These are phyloP conservation scores for Asbolus verrucosus DNA, from an alignment of 1,140 invertebrate species.

Conservation along the genomic window DNA sequence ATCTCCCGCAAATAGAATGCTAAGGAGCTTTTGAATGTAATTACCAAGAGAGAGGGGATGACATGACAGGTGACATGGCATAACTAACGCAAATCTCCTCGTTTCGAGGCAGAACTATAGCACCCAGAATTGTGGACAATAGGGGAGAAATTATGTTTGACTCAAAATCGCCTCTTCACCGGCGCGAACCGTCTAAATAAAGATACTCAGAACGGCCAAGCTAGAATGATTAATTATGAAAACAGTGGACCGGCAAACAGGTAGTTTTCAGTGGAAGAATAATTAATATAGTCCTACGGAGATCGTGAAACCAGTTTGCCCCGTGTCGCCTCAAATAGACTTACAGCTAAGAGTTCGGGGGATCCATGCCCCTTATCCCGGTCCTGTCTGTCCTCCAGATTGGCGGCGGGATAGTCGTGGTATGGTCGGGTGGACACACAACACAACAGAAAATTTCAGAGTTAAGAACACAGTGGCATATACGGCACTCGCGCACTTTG, in stretches of 20 bases:
- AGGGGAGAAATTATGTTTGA: too few relatives aligned
- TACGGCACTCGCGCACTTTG: constrained; percentile 10
- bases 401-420: constrained; percentile 52
- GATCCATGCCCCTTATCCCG: constrained; percentile 63
- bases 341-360: constrained; percentile 63
- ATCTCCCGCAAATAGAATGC: too few relatives aligned
- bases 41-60: too few relatives aligned
- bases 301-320: too few relatives aligned
- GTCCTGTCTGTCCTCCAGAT: constrained; percentile 63
- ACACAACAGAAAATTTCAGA: neutral
- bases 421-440: too few relatives aligned
- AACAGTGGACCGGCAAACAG: constrained; percentile 1
- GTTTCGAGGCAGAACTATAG: too few relatives aligned
- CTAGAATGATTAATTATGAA: constrained; percentile 28
- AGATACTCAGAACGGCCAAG: constrained; percentile 1
- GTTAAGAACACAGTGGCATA: constrained; percentile 14
- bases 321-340: too few relatives aligned
- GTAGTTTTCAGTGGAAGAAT: constrained; percentile 12
- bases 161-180: too few relatives aligned
- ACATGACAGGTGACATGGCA: too few relatives aligned
- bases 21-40: too few relatives aligned
- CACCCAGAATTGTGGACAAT: too few relatives aligned
- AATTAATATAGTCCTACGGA: constrained; percentile 12
- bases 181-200: neutral
- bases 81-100: too few relatives aligned